phyloP scores from a whole-genome alignment of 2,888 invertebrate species.

The Acronicta alni region DNA sequence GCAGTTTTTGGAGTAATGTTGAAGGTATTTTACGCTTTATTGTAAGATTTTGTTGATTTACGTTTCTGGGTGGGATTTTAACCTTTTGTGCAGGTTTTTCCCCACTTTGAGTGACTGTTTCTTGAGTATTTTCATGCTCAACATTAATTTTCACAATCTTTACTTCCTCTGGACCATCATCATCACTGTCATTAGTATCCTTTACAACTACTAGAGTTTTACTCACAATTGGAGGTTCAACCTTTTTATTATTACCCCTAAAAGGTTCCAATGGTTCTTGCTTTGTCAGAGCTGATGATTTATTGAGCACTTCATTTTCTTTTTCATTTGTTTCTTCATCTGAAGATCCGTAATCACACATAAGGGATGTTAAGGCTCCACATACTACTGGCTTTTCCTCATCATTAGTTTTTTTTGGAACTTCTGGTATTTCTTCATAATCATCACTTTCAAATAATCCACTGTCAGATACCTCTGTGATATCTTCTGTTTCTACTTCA shows the following conservation, averaged over 20 bases:
- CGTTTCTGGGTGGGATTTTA: conserved; percentile 21
- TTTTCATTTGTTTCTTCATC: conserved; percentile 72
- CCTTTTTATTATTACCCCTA: neutral
- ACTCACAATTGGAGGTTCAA: conserved; percentile 5
- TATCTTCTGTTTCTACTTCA: conserved; percentile 54
- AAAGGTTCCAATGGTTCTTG: conserved; percentile 1
- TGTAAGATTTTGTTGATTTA: conserved; percentile 42
- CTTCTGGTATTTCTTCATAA: conserved; percentile 41
- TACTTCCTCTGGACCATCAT: conserved; percentile 47
- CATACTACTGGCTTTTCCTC: conserved; percentile 74
- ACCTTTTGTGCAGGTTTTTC: conserved; percentile 16
- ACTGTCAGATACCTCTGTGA: conserved; percentile 43
- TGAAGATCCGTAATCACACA: conserved; percentile 89
- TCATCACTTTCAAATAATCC: conserved; percentile 80
- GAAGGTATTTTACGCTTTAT: conserved; percentile 77
- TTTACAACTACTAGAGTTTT: conserved; percentile 37
- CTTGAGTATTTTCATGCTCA: conserved; percentile 42
- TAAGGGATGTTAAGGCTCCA: conserved; percentile 88
- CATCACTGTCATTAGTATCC: conserved; percentile 36
- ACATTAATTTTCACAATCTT: conserved; percentile 50
- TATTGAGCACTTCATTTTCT: conserved; percentile 20
- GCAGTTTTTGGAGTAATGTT: conserved; percentile 92
- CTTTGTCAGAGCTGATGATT: neutral
- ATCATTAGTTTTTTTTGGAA: conserved; percentile 12
- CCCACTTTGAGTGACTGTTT: conserved; percentile 21